phyloP scores from a whole-genome alignment of 2,797 vertebrate species.

The Notoglanidium macrostoma region DNA sequence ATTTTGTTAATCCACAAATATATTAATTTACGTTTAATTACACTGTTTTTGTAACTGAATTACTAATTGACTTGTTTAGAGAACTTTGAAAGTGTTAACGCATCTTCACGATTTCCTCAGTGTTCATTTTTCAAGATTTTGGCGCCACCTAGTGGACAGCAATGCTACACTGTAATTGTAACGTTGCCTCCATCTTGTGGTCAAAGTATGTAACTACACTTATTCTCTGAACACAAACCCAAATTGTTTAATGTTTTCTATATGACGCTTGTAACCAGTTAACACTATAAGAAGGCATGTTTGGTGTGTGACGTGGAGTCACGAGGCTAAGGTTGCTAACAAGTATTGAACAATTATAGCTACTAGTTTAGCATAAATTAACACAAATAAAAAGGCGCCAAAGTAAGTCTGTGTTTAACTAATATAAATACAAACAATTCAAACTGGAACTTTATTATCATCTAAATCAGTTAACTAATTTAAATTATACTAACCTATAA shows the following conservation, averaged over 20 bases:
- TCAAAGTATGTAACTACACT: not conserved
- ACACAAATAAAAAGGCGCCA: not conserved
- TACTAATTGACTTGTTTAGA: not conserved
- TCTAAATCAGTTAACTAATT: not conserved
- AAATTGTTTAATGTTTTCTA: not conserved
- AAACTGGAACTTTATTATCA: not conserved
- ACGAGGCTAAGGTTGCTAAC: not conserved
- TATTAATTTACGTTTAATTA: too few species aligned
- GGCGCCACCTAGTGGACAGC: slow-evolving; percentile 42
- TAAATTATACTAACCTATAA: not conserved
- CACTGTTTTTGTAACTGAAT: not conserved
- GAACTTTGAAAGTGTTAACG: not conserved
- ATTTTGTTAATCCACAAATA: too few species aligned
- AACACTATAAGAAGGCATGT: not conserved
- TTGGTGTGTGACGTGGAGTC: not conserved
- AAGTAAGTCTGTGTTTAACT: not conserved
- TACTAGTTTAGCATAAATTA: slow-evolving; percentile 2
- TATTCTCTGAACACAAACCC: not conserved
- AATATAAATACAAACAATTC: not conserved
- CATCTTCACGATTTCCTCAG: not conserved
- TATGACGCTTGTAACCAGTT: not conserved
- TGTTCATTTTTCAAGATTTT: slow-evolving; percentile 13
- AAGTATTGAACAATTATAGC: not conserved
- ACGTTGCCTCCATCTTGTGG: slow-evolving; percentile 50
- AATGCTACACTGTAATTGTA: not conserved